Conservation (phyloP, 2,888 invertebrate species). For the Dasypolia templi region DNA sequence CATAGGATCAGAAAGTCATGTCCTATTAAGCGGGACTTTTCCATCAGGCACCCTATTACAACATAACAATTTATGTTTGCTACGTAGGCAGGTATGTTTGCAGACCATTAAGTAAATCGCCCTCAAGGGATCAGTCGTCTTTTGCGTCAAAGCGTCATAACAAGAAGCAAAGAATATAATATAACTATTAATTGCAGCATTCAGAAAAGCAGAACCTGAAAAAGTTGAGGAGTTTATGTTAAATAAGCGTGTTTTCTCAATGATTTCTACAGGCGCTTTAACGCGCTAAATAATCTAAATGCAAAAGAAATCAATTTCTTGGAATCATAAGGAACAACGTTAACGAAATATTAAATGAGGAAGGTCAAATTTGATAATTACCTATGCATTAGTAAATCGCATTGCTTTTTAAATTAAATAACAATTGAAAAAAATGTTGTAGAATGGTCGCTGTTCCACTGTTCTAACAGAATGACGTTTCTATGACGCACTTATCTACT, state of each 20-base stretch:
- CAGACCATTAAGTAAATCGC: constrained; percentile 64
- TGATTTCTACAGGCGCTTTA: background rate
- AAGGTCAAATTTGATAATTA: background rate
- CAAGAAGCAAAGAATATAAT: constrained; percentile 40
- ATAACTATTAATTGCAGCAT: too few relatives aligned
- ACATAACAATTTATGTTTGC: constrained; percentile 20
- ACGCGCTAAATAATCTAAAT: background rate
- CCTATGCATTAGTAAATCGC: background rate
- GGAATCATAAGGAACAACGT: background rate
- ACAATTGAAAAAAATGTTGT: background rate
- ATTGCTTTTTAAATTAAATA: background rate
- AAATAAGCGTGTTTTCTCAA: constrained; percentile 4
- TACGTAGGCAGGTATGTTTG: constrained; percentile 42
- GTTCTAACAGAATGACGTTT: background rate
- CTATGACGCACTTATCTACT: constrained; percentile 5
- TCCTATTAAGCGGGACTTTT: constrained; percentile 24
- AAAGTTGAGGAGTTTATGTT: background rate
- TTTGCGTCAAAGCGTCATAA: constrained; percentile 35
- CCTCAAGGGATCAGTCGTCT: constrained; percentile 63
- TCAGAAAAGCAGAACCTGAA: background rate
- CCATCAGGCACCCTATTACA: constrained; percentile 17
- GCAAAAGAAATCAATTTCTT: too few relatives aligned
- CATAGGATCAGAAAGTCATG: constrained; percentile 11
- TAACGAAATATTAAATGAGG: background rate
- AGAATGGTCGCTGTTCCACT: background rate